These are phyloP conservation scores for Vanessa cardui DNA, from an alignment of 2,888 invertebrate genomes.

Conservation along the genomic window DNA sequence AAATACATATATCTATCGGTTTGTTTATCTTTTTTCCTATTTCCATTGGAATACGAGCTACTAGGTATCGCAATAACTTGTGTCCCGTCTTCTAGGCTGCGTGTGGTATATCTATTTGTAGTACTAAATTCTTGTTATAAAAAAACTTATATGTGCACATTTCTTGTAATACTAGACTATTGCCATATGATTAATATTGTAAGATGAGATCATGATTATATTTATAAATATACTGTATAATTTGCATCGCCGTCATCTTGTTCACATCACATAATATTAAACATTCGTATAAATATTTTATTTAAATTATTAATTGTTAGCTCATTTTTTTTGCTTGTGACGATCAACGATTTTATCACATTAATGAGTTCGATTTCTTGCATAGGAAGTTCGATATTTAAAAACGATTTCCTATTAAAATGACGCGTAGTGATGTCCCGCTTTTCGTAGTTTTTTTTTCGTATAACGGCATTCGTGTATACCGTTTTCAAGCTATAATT, in stretches of 20 bases:
- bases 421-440: not conserved
- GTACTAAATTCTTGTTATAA: too few relatives aligned
- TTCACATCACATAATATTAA: not conserved
- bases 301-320: not conserved
- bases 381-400: not conserved
- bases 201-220: slow-evolving; percentile 17
- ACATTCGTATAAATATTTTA: not conserved
- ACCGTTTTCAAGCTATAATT: slow-evolving; percentile 42
- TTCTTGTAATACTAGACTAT: not conserved
- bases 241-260: not conserved
- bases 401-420: not conserved
- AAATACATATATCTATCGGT: too few relatives aligned
- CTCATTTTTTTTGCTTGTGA: too few relatives aligned
- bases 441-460: slow-evolving; percentile 12
- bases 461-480: slow-evolving; percentile 34
- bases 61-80: too few relatives aligned
- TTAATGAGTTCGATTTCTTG: not conserved
- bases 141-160: not conserved
- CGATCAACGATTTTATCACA: not conserved
- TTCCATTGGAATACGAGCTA: too few relatives aligned
- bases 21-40: too few relatives aligned
- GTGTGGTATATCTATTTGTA: too few relatives aligned
- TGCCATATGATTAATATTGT: slow-evolving; percentile 3
- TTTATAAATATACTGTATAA: not conserved
- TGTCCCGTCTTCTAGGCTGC: too few relatives aligned